Evolutionary conservation across 2,797 vertebrate species (phyloP).

Genomic region (Gambusia yucatana): DNA sequence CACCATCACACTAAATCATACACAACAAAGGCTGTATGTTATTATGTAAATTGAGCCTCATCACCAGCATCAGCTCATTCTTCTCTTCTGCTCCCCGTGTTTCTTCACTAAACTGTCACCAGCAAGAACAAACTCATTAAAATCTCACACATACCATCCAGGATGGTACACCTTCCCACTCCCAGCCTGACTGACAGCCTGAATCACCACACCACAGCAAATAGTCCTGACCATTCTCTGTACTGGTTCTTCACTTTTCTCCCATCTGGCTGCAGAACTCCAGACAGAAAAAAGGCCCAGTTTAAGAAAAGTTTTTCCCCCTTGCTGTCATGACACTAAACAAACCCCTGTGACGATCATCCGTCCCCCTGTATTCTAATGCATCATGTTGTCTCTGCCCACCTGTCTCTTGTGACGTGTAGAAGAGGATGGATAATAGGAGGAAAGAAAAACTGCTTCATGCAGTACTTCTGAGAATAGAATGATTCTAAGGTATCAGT

Average conservation of each 20-base stretch:
- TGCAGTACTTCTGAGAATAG: not conserved
- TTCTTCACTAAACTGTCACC: not conserved
- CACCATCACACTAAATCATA: not conserved
- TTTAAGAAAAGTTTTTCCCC: not conserved
- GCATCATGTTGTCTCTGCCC: not conserved
- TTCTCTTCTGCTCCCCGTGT: not conserved
- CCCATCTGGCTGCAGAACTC: not conserved
- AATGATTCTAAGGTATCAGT: not conserved
- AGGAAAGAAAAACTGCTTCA: not conserved
- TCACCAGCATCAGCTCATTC: not conserved
- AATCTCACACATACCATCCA: constrained; percentile 1
- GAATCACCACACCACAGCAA: not conserved
- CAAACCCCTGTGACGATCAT: not conserved
- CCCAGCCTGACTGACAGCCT: not conserved
- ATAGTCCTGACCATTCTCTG: not conserved
- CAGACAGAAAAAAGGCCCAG: not conserved
- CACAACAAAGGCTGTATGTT: not conserved
- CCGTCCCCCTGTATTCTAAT: not conserved
- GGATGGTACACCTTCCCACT: not conserved
- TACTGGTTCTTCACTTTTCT: not conserved
- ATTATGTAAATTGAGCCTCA: not conserved
- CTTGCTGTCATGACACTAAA: not conserved
- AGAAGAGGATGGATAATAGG: not conserved
- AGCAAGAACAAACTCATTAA: not conserved
- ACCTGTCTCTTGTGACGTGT: not conserved